Evolutionary conservation across 2,888 invertebrate genomes (phyloP), one percentile per base, ranked within the genome.

Genomic region (Leptopterna dolabrata): DNA sequence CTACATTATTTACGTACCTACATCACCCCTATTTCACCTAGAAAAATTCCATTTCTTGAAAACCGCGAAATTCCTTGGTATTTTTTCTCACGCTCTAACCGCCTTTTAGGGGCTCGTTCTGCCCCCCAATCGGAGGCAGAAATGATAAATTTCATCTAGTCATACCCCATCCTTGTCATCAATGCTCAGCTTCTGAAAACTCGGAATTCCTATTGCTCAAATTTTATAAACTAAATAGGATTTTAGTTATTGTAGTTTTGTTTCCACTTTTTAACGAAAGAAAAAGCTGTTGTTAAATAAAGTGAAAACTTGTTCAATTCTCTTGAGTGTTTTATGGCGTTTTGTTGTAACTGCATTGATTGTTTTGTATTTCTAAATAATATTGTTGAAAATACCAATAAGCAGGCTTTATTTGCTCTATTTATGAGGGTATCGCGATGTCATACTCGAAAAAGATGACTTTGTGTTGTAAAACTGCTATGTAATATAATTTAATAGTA

Each of bases 151-250:
- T 9, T 63, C 70, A 70, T 83, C 83, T 83, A 83, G 83, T 83
- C 83, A 83, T 70, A 43, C 29, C 81, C 81, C 63, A 19, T 41
- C 83, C 78, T 78, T 78, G 78, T 78, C 78, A 78, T 78, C 63
- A 70, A 70, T 41, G 70, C 83, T 83, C 70, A 83, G 83, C 70
- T 83, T 45, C 43, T 41, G 83, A 43, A 83, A 83, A 83, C 83
- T 55, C 70, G 83, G 83, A 43, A 83, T 83, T 30, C 36, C 70
- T 83, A 70, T 83, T 83, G 83, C 83, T 83, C 83, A 83, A 83
- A 16, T 24, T 76, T 63, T 43, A 30, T 76, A 41, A 78, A 78
- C 45, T 45, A 27, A 81, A 81, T 47, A n/a, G 55, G 30, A 27
- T 55, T 45, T 81, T 81, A 55, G 81, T 51, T 51, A 30, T 47